Conservation (phyloP, 64 coral and sea anemone species). For the Actinia tenebrosa region DNA sequence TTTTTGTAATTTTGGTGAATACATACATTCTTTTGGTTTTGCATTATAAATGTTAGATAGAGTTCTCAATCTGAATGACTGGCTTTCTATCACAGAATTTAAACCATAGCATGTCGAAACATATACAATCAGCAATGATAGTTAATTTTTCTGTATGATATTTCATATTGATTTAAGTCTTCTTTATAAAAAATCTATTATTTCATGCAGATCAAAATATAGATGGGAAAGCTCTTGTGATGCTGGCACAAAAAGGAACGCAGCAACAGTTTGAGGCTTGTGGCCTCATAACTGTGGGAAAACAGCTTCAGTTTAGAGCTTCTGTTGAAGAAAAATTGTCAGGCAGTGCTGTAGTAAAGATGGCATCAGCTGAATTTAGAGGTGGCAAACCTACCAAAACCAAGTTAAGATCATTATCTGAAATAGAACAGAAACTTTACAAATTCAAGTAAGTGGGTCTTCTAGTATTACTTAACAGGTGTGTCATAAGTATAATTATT, state of each 20-base stretch:
- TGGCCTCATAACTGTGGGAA: background rate
- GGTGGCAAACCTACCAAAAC: background rate
- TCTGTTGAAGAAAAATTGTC: background rate
- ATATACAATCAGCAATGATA: no score
- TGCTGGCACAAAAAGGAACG: background rate
- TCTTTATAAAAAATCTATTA: no score
- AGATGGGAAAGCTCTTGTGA: no score
- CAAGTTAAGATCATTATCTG: background rate
- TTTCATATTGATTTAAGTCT: no score
- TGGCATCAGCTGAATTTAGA: background rate
- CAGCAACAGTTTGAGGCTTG: background rate
- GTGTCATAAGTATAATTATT: background rate
- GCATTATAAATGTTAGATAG: no score
- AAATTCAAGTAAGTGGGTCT: slow-evolving; percentile 7
- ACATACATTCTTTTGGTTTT: no score
- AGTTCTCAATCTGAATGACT: no score
- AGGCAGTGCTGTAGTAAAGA: background rate
- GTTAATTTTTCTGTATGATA: no score
- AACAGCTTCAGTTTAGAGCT: background rate
- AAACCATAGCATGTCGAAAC: no score
- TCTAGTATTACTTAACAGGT: background rate
- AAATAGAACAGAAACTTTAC: background rate
- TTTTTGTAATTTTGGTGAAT: no score
- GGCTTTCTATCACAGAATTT: no score
- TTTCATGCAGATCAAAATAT: no score